These are phyloP conservation scores for Apocheima hispidaria DNA, from an alignment of 2,888 invertebrate genomes.

Conservation along the genomic window DNA sequence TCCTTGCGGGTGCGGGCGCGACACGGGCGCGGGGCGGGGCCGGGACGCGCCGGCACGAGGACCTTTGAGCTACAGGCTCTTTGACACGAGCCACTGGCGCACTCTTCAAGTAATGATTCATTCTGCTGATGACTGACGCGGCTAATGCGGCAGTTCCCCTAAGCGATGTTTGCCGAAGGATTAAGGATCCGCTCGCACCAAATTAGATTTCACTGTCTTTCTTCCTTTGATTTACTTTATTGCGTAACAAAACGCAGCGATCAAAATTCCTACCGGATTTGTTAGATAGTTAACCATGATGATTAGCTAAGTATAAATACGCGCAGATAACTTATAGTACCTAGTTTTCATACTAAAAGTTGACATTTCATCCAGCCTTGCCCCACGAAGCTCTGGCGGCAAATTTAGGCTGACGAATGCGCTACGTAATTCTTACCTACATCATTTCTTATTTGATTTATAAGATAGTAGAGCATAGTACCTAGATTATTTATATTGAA, in stretches of 20 bases:
- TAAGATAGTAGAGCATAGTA: no score
- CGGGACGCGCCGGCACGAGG: conserved; percentile 64
- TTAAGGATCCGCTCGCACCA: conserved; percentile 64
- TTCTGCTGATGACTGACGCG: conserved; percentile 85
- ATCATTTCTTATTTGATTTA: no score
- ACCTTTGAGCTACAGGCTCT: conserved; percentile 84
- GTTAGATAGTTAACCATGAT: not conserved
- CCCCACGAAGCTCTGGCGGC: no score
- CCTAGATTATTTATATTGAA: no score
- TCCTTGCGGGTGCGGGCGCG: conserved; percentile 69
- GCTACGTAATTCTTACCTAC: no score
- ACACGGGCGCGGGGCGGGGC: conserved; percentile 47
- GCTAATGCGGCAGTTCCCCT: conserved; percentile 79
- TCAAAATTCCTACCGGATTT: not conserved
- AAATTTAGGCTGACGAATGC: no score
- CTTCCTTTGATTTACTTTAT: conserved; percentile 54
- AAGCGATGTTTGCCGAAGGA: conserved; percentile 73
- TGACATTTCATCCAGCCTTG: no score
- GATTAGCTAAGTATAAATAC: no score
- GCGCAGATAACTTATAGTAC: no score
- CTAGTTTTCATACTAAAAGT: no score
- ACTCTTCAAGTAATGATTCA: conserved; percentile 86
- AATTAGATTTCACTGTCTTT: conserved; percentile 61
- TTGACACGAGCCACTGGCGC: conserved; percentile 85
- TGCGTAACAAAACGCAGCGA: conserved; percentile 15